A percentile compares a stretch with the other conserved stretches of the same genome.
Evolutionary conservation across 2,888 invertebrate species (phyloP).

Genomic region (Sphinx pinastri): DNA sequence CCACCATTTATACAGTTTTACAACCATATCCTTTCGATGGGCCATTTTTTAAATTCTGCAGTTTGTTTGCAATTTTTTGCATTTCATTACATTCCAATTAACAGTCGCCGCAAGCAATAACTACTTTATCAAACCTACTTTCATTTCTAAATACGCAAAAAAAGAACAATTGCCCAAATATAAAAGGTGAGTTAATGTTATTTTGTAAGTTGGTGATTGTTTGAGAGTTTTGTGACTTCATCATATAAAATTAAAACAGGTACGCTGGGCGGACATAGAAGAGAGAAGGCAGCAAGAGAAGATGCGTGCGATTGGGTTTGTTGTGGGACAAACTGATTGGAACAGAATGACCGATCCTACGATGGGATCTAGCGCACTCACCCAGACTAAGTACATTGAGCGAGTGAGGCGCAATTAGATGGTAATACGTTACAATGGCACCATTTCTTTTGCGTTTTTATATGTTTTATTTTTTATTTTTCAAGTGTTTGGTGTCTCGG

Average conservation of each 20-base stretch:
- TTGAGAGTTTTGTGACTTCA: conserved; percentile 51
- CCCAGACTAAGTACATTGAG: conserved; percentile 96
- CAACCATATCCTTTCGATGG: conserved; percentile 42
- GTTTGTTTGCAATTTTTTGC: conserved; percentile 12
- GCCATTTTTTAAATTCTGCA: neutral
- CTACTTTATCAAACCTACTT: neutral
- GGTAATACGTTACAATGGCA: conserved; percentile 1
- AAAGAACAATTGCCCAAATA: neutral
- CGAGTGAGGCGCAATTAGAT: conserved; percentile 67
- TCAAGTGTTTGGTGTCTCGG: neutral
- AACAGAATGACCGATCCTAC: conserved; percentile 96
- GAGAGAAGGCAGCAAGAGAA: conserved; percentile 95
- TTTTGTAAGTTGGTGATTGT: conserved; percentile 4
- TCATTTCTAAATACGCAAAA: neutral
- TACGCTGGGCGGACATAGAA: conserved; percentile 99
- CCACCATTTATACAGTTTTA: conserved; percentile 42
- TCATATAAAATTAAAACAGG: conserved; percentile 86
- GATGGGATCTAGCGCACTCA: conserved; percentile 94
- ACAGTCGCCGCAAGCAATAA: neutral
- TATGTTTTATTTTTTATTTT: neutral
- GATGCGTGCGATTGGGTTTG: conserved; percentile 97
- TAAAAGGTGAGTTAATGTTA: conserved; percentile 27
- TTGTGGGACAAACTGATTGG: conserved; percentile 99
- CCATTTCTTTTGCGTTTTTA: neutral
- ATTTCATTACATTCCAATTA: neutral